These are phyloP conservation scores for Acronicta alni DNA, from an alignment of 2,888 invertebrate genomes.

Conservation along the genomic window DNA sequence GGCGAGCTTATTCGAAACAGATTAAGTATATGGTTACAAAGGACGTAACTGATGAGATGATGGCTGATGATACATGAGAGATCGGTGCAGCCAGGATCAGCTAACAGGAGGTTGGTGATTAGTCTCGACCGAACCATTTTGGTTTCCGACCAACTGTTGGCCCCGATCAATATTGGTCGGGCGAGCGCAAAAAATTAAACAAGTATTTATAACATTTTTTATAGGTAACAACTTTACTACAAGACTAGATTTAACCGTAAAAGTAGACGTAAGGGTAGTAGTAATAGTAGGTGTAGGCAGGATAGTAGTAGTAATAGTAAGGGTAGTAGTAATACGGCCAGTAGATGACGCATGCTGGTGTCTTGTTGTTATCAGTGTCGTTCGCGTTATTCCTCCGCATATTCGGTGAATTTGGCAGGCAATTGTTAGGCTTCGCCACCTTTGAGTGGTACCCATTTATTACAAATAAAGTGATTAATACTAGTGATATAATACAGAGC, in stretches of 20 bases:
- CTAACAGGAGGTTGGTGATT: too few species aligned
- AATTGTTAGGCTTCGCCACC: constrained; percentile 1
- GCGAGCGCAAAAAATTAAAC: too few species aligned
- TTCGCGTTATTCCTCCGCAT: not conserved
- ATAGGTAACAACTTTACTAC: constrained; percentile 4
- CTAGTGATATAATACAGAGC: not conserved
- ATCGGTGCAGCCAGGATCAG: too few species aligned
- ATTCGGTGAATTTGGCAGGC: not conserved
- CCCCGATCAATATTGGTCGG: too few species aligned
- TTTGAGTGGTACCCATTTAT: constrained; percentile 10
- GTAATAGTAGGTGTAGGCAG: constrained; percentile 42
- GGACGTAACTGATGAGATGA: too few species aligned
- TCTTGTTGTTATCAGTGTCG: not conserved
- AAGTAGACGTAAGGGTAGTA: constrained; percentile 41
- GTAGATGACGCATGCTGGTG: constrained; percentile 5
- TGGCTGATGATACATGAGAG: too few species aligned
- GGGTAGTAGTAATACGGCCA: constrained; percentile 48
- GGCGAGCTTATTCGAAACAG: too few species aligned
- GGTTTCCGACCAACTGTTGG: too few species aligned
- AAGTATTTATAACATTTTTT: too few species aligned
- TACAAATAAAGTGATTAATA: constrained; percentile 16
- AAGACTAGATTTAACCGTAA: constrained; percentile 11
- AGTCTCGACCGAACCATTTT: too few species aligned
- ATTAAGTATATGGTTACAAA: too few species aligned
- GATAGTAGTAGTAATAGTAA: constrained; percentile 53